Evolutionary conservation across 2,113 vertebrate genomes (phyloP).

Genomic region (Oryctolagus cuniculus): DNA sequence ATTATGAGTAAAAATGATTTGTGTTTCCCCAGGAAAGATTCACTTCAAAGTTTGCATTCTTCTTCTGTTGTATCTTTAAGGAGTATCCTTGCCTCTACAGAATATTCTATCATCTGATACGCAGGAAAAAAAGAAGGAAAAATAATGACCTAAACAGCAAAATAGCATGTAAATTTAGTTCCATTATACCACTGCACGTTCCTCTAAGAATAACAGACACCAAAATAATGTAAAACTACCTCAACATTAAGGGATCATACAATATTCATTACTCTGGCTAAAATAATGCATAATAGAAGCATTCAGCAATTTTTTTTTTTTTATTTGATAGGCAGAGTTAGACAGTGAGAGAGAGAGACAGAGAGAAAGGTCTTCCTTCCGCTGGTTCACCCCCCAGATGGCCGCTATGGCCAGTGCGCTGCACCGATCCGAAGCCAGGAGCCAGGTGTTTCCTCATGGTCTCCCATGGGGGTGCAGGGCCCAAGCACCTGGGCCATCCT

Average conservation of each 20-base stretch:
- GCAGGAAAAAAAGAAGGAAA: slow-evolving; percentile 49
- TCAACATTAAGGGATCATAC: slow-evolving; percentile 67
- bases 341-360: no score
- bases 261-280: slow-evolving; percentile 76
- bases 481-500: no score
- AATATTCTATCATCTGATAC: slow-evolving; percentile 58
- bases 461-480: no score
- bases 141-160: slow-evolving; percentile 65
- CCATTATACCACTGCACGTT: slow-evolving; percentile 69
- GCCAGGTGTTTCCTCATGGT: no score
- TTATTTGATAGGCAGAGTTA: no score
- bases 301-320: slow-evolving; percentile 42
- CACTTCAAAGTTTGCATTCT: not conserved
- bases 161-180: slow-evolving; percentile 69
- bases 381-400: no score
- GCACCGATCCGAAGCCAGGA: no score
- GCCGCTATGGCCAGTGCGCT: no score
- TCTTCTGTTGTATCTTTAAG: slow-evolving; percentile 39
- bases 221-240: slow-evolving; percentile 74
- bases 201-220: slow-evolving; percentile 72
- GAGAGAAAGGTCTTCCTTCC: no score
- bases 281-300: slow-evolving; percentile 68
- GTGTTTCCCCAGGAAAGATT: slow-evolving; percentile 19
- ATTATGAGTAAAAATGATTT: slow-evolving; percentile 52
- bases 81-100: slow-evolving; percentile 46